These are phyloP conservation scores for Trichogramma pretiosum DNA, from an alignment of 1,140 invertebrate species.

Conservation along the genomic window DNA sequence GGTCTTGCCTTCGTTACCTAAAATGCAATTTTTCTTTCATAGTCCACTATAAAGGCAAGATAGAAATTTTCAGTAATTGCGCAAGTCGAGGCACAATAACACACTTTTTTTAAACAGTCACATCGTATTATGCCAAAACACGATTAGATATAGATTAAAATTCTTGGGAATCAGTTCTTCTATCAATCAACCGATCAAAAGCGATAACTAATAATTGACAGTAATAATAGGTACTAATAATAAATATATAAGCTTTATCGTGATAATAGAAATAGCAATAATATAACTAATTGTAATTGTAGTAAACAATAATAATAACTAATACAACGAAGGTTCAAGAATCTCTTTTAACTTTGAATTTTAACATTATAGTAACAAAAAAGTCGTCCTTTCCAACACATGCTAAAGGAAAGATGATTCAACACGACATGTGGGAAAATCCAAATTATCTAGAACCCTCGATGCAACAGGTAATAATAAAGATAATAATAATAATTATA, in stretches of 20 bases:
- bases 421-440: neutral
- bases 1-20: neutral
- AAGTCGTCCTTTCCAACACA: slow-evolving; percentile 8
- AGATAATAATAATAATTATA: no score
- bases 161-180: slow-evolving; percentile 11
- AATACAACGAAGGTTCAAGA: slow-evolving; percentile 23
- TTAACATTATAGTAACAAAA: slow-evolving; percentile 1
- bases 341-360: slow-evolving; percentile 1
- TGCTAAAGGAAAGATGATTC: slow-evolving; percentile 2
- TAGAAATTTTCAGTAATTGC: neutral
- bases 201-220: slow-evolving; percentile 35
- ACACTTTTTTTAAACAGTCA: slow-evolving; percentile 25
- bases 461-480: slow-evolving; percentile 15
- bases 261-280: slow-evolving; percentile 28
- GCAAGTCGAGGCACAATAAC: slow-evolving; percentile 13
- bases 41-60: no score
- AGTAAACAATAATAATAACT: slow-evolving; percentile 32
- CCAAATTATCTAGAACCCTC: slow-evolving; percentile 14
- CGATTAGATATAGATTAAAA: slow-evolving; percentile 18
- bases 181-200: slow-evolving; percentile 26
- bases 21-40: no score
- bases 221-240: slow-evolving; percentile 28
- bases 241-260: slow-evolving; percentile 22
- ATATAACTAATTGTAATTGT: slow-evolving; percentile 33
- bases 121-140: slow-evolving; percentile 25